Percentiles rank a stretch among this genome's conserved stretches.
Evolutionary conservation across 2,888 invertebrate species (phyloP).

Genomic region (Anoncus sp.): DNA sequence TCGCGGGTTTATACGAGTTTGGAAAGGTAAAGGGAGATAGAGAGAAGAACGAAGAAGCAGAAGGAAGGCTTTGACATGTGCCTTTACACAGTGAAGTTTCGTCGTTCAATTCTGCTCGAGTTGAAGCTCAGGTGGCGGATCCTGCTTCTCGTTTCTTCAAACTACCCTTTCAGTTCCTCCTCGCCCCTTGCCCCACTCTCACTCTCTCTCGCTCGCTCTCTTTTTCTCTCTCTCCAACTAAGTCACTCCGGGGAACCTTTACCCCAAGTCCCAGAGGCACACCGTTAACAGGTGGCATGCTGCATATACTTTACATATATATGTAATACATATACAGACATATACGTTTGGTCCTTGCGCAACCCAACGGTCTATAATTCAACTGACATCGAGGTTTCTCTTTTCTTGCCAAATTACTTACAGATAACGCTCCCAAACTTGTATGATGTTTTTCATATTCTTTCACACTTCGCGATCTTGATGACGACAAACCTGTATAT

Average conservation of each 20-base stretch:
- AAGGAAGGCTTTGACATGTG: conserved; percentile 49
- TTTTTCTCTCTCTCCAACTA: conserved; percentile 11
- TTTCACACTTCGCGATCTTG: background rate
- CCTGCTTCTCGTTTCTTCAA: conserved; percentile 35
- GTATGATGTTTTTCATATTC: background rate
- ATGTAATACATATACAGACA: background rate
- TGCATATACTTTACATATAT: conserved; percentile 45
- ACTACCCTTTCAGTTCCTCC: conserved; percentile 15
- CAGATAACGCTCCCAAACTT: background rate
- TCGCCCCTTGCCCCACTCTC: background rate
- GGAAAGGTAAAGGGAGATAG: conserved; percentile 9
- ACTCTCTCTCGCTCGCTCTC: background rate
- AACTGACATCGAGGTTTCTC: conserved; percentile 28
- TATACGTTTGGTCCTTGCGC: background rate
- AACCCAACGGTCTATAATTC: conserved; percentile 27
- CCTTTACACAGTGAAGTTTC: conserved; percentile 59
- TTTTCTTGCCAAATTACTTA: conserved; percentile 24
- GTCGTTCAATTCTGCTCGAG: conserved; percentile 60
- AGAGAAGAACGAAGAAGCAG: conserved; percentile 18
- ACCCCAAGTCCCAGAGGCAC: conserved; percentile 36
- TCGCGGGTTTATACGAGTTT: conserved; percentile 43
- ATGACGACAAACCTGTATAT: too few relatives aligned
- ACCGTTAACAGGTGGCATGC: conserved; percentile 64
- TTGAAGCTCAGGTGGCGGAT: conserved; percentile 58
- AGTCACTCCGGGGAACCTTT: conserved; percentile 37